Evolutionary conservation across 2,797 vertebrate species (phyloP), one percentile per base, ranked within the genome.

Genomic region (Valencia hispanica): DNA sequence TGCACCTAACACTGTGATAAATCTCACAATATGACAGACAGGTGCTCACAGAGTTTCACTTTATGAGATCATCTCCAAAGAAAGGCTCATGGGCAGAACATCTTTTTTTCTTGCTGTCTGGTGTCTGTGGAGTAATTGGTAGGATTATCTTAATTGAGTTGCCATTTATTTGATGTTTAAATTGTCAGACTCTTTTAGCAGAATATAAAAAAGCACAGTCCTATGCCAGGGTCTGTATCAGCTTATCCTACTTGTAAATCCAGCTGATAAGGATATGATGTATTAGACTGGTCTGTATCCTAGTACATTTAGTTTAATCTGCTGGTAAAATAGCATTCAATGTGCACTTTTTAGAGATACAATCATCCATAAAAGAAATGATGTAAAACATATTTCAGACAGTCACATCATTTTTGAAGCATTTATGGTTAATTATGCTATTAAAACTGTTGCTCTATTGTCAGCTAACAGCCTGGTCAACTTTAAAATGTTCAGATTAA

Each of bases 71-170:
- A 10, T 70, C 70, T 74, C 51, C 59, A 82, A n/a, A 79, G n/a
- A 78, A 43, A 77, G 75, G 79, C 84, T 74, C 47, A 61, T 73
- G 39, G 84, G 72, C 63, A 77, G 50, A 77, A 73, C 47, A 72
- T 70, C 79, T 69, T 72, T 63, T 68, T 47, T 61, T 65, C 69
- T 71, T 32, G 57, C 9, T 0, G 34, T 83, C 45, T 55, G n/a
- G 48, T 78, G 65, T 83, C 79, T 84, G 82, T 55, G 73, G 69
- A 86, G 85, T 88, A 82, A 88, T 84, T 48, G 47, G 41, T 73
- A 27, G 34, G 51, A 90, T 90, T 77, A 80, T 77, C 41, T 41
- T 53, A 88, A 83, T 77, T 86, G 73, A 84, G 34, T 75, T 89
- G 85, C 87, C 79, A 81, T 89, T 82, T 87, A 75, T 70, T 75